Evolutionary conservation across 2,888 invertebrate genomes (phyloP).

Genomic region (Fabriciana adippe): DNA sequence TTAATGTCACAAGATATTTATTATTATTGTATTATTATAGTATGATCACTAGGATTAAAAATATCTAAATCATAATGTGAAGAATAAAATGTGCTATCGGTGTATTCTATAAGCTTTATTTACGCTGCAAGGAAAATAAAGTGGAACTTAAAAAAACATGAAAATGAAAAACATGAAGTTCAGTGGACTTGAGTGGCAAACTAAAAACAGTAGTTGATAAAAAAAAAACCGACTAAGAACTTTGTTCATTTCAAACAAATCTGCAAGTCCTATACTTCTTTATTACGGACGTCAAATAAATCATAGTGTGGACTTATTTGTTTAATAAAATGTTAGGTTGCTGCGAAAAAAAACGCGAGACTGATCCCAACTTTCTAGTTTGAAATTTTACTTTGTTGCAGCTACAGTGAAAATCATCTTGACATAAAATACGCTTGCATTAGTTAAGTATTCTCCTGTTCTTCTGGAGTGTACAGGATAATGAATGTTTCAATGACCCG

Average conservation of each 20-base stretch:
- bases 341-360: background rate
- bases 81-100: too few species aligned
- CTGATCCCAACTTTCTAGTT: background rate
- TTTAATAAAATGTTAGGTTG: conserved; percentile 10
- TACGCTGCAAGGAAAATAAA: too few species aligned
- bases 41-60: too few species aligned
- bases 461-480: too few species aligned
- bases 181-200: background rate
- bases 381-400: conserved; percentile 3
- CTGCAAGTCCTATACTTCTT: conserved; percentile 32
- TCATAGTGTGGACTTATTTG: conserved; percentile 23
- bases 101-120: too few species aligned
- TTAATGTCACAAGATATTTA: too few species aligned
- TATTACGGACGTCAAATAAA: conserved; percentile 36
- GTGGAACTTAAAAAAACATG: too few species aligned
- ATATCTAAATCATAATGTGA: too few species aligned
- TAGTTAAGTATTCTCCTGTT: too few species aligned
- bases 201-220: conserved; percentile 17
- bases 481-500: too few species aligned
- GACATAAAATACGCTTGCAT: background rate
- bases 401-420: conserved; percentile 14
- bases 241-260: conserved; percentile 36
- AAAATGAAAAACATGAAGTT: too few species aligned
- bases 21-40: too few species aligned
- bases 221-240: conserved; percentile 22